Base-by-base conservation (phyloP, 2,888 invertebrate genomes). In the Ceraclea dissimilis region DNA sequence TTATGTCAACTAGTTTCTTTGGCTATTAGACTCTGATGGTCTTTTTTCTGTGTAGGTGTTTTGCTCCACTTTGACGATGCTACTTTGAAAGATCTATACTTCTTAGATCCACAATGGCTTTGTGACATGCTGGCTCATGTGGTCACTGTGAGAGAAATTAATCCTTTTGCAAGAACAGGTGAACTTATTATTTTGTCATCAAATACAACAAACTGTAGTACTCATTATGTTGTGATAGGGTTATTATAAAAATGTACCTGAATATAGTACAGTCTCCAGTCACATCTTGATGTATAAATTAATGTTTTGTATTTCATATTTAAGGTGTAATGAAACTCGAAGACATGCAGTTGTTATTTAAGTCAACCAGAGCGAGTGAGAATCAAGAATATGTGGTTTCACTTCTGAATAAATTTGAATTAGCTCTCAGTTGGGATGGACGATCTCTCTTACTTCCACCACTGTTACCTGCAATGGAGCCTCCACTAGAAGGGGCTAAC, bases 71-170 rank as follows among this genome's bases (percentile, higher is more conserved):
- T 94, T 66, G 94, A 95, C 65, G 96, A 96, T 70, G 93, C 94
- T 0, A 92, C 93, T 0, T 75, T 96, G 2, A 89, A 93, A 67
- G 96, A 98, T 73, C 79, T 96, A 51, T 97, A 96, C 73, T 99
- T 99, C 72, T 75, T 99, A 47, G 92, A 96, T 71, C 97, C 98
- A 0, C 98, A 99, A 70, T 99, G 98, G 98, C 79, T 99, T 44
- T 98, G 97, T 72, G 98, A 99, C 70, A 91, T 97, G 82, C 71
- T 99, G 39, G 96, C 98, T 0, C 94, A 94, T 70, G 95, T 98
- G 1, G 93, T 98, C 33, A 95, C 97, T 0, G 93, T 97, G 18
- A 74, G 95, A n/a, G 96, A 97, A 74, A 93, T 97, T 63, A 97
- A 97, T 76, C 94, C 94, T 0, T 96, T 96, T 70, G 94, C 93